Conservation (phyloP, 1,140 invertebrate genomes). For the Dendroctonus ponderosae region DNA sequence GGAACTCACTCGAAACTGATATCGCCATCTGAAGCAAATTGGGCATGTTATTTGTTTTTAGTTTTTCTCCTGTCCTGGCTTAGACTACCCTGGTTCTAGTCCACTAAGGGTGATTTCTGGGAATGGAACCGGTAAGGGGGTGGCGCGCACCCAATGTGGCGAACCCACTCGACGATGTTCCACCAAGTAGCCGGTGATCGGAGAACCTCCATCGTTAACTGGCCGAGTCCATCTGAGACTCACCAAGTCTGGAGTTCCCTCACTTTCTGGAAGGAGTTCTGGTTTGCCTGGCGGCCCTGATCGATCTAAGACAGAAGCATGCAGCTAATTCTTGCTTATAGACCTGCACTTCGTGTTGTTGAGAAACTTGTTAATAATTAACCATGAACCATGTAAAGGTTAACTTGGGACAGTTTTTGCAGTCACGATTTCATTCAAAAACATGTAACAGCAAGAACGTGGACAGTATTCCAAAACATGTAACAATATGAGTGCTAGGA, state of each 20-base stretch:
- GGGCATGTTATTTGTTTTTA: not conserved
- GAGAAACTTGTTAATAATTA: not conserved
- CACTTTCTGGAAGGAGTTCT: conserved; percentile 63
- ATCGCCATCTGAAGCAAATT: conserved; percentile 61
- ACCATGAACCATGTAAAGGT: not conserved
- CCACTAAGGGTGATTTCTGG: conserved; percentile 74
- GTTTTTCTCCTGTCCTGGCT: not conserved
- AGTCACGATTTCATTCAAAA: too few species aligned
- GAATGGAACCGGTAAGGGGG: conserved; percentile 64
- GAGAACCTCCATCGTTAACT: conserved; percentile 80
- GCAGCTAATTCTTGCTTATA: too few species aligned
- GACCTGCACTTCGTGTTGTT: not conserved
- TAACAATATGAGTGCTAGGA: too few species aligned
- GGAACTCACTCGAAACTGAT: conserved; percentile 85
- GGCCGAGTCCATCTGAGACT: conserved; percentile 84
- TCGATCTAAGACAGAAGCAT: conserved; percentile 59
- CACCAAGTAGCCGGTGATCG: conserved; percentile 80
- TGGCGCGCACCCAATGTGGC: conserved; percentile 73
- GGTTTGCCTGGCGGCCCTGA: conserved; percentile 77
- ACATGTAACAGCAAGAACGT: too few species aligned
- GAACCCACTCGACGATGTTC: conserved; percentile 76
- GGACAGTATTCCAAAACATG: too few species aligned
- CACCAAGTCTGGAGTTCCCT: conserved; percentile 75
- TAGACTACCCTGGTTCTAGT: conserved; percentile 66
- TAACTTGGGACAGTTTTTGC: too few species aligned